A percentile compares a stretch with the other conserved stretches of the same genome.
Evolutionary conservation across 2,797 vertebrate species (phyloP).

Genomic region (Anomalospiza imberbis): DNA sequence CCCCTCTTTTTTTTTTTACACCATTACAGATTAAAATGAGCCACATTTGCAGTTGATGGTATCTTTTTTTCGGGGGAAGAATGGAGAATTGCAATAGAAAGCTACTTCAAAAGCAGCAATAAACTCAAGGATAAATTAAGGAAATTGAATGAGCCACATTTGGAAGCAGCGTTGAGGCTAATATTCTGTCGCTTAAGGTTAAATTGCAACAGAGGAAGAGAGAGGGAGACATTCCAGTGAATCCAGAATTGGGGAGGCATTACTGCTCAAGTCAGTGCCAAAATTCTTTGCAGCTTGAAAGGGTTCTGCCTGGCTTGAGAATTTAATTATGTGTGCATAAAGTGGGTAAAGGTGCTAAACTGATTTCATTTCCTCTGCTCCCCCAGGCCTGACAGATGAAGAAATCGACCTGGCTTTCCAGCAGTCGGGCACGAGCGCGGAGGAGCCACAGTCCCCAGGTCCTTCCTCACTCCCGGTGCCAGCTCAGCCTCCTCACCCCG

Average conservation of each 20-base stretch:
- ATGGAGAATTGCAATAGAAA: conserved; percentile 79
- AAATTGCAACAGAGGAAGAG: conserved; percentile 76
- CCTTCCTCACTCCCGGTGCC: conserved; percentile 70
- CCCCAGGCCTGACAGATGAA: conserved; percentile 90
- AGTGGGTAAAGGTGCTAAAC: conserved; percentile 58
- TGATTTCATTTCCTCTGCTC: conserved; percentile 60
- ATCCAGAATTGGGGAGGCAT: conserved; percentile 71
- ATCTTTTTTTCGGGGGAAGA: conserved; percentile 79
- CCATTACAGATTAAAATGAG: conserved; percentile 84
- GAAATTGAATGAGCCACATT: conserved; percentile 86
- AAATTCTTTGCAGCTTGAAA: conserved; percentile 47
- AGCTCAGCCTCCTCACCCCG: conserved; percentile 74
- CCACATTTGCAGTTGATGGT: conserved; percentile 83
- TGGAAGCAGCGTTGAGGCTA: conserved; percentile 79
- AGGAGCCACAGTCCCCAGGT: conserved; percentile 77
- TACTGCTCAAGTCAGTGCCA: conserved; percentile 46
- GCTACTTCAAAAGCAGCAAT: conserved; percentile 81
- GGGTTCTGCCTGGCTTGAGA: conserved; percentile 34
- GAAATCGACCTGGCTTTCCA: conserved; percentile 96
- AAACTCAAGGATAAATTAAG: conserved; percentile 86
- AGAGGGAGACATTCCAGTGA: conserved; percentile 66
- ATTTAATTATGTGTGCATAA: conserved; percentile 13
- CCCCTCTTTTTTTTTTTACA: conserved; percentile 76
- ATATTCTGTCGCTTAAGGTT: conserved; percentile 84
- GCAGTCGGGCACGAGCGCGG: conserved; percentile 83